A percentile compares a stretch with the other conserved stretches of the same genome.
Evolutionary conservation across 2,888 invertebrate species (phyloP).

Genomic region (Taphrorychus bicolor): DNA sequence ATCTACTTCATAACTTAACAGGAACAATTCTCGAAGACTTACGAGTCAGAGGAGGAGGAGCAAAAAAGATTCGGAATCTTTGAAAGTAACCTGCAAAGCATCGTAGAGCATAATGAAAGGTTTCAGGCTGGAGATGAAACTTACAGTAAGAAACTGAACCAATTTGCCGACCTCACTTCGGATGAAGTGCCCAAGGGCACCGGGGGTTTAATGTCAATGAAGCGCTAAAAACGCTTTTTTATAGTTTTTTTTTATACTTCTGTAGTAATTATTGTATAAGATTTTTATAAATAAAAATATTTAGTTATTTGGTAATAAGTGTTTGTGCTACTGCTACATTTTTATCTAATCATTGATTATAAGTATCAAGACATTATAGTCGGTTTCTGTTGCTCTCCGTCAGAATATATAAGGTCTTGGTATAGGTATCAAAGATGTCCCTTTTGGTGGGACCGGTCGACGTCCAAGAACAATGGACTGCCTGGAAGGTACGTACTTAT

Average conservation of each 20-base stretch:
- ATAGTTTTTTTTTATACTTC: neutral
- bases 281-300: neutral
- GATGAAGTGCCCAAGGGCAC: constrained; percentile 21
- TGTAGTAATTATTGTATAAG: neutral
- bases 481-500: constrained; percentile 16
- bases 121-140: constrained; percentile 39
- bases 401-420: too few relatives aligned
- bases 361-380: too few relatives aligned
- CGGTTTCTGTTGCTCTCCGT: too few relatives aligned
- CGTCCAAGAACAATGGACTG: constrained; percentile 10
- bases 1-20: too few relatives aligned
- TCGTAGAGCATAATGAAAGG: constrained; percentile 41
- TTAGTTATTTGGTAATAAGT: neutral
- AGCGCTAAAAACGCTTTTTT: neutral
- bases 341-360: too few relatives aligned
- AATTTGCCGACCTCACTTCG: constrained; percentile 37
- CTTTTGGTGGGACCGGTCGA: constrained; percentile 1
- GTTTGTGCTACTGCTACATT: too few relatives aligned
- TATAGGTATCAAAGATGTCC: neutral
- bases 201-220: neutral
- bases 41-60: constrained; percentile 38
- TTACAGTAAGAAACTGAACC: constrained; percentile 34
- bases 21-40: constrained; percentile 1
- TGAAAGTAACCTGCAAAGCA: constrained; percentile 37
- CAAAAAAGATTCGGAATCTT: constrained; percentile 37